Percentiles rank a stretch among this genome's conserved stretches.
These are phyloP conservation scores for Tetragnatha montana DNA, from an alignment of 2,888 invertebrate genomes.

Conservation along the genomic window DNA sequence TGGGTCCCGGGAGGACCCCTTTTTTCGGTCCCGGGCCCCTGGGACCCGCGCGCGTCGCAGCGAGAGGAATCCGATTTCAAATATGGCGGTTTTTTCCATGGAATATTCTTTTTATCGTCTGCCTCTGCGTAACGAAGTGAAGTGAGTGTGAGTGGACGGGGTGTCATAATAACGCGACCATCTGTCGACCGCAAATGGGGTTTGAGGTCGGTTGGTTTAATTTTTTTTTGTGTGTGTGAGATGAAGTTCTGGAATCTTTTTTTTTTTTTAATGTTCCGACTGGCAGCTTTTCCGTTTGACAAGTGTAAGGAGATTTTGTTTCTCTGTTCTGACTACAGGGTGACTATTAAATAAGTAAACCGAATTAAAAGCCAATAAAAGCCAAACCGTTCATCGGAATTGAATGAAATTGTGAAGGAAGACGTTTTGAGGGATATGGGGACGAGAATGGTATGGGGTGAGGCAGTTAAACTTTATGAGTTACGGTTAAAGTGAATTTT, in stretches of 20 bases:
- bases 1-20: background rate
- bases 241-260: background rate
- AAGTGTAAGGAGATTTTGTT: background rate
- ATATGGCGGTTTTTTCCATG: slow-evolving; percentile 14
- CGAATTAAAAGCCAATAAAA: no score
- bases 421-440: no score
- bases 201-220: background rate
- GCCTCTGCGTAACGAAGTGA: slow-evolving; percentile 16
- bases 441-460: no score
- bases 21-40: slow-evolving; percentile 23
- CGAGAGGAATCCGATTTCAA: slow-evolving; percentile 63
- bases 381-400: no score
- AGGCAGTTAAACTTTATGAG: no score
- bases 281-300: background rate
- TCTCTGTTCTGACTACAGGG: background rate
- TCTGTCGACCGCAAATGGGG: slow-evolving; percentile 62
- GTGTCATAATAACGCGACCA: slow-evolving; percentile 46
- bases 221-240: background rate
- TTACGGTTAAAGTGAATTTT: no score
- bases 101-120: slow-evolving; percentile 11
- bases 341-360: no score
- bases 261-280: background rate
- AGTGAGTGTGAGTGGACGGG: slow-evolving; percentile 17
- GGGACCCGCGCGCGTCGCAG: slow-evolving; percentile 36
- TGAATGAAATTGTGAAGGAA: no score